Base-by-base conservation (phyloP, 53 echinoderm and acorn worm genomes). In the Paelopatides confundens region DNA sequence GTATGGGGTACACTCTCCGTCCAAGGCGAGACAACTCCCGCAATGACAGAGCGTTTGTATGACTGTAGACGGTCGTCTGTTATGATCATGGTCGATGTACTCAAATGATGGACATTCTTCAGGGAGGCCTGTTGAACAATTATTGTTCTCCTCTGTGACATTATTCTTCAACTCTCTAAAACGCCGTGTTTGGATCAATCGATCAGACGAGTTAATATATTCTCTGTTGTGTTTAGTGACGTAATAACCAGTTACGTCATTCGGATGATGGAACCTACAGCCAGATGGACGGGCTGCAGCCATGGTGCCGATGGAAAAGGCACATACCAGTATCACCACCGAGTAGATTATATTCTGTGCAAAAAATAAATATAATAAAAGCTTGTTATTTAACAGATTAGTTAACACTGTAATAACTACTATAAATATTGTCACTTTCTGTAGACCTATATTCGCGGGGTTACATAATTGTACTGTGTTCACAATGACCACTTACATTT, bases 21-120 rank as follows among this genome's bases (percentile, higher is more conserved):
- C 33, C 10, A 7, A 5, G 15, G 12, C 48, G 15, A 31, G 12
- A 18, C 79, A 79, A 30, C 26, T 33, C 32, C 2, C 30, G 32
- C 79, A 79, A 13, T 51, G 53, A 24, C 79, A 79, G 4, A 79
- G 21, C 4, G 51, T 24, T 4, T 79, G 79, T 17, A 21, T 31
- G 2, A 79, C 15, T 3, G 30, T 54, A 7, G 79, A 54, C 33
- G 79, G 79, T 2, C 79, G 32, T 32, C 79, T 79, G 33, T 79
- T 53, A 18, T 79, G 79, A 48, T 79, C 79, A 15, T 79, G 79
- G 31, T 79, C 52, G 23, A 28, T 18, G 79, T 54, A 79, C 53
- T 79, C 31, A 21, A 33, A 79, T 11, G 79, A 79, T 27, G 79
- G 79, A 34, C 79, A 79, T 7, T 52, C 29, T 15, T 30, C 79